phyloP scores from a whole-genome alignment of 2,797 vertebrate species.

The Chelon auratus region DNA sequence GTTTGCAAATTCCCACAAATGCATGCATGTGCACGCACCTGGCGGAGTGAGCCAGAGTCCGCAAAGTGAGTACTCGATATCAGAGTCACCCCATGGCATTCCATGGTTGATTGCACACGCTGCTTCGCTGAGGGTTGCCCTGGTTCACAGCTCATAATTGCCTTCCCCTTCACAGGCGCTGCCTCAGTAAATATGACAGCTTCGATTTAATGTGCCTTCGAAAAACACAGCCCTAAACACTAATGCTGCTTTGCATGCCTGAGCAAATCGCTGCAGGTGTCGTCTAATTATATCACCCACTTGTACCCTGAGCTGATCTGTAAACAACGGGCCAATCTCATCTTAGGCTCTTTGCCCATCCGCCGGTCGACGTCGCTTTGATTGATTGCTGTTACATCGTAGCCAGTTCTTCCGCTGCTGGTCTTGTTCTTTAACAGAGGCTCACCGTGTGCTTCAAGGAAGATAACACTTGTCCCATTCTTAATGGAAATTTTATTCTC shows the following conservation, averaged over 20 bases:
- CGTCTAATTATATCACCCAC: constrained; percentile 75
- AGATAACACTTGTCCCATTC: constrained; percentile 46
- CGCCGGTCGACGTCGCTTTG: constrained; percentile 45
- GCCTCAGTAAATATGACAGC: constrained; percentile 77
- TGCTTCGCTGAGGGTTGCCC: constrained; percentile 54
- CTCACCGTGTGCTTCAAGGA: not conserved
- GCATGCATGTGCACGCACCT: constrained; percentile 5
- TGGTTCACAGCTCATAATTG: constrained; percentile 81
- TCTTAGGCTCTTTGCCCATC: constrained; percentile 45
- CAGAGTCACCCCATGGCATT: constrained; percentile 25
- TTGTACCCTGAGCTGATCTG: constrained; percentile 60
- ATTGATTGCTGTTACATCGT: constrained; percentile 68
- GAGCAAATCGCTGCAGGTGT: constrained; percentile 73
- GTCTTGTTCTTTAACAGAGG: constrained; percentile 6
- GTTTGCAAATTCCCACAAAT: not conserved
- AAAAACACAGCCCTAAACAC: constrained; percentile 57
- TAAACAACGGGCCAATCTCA: constrained; percentile 61
- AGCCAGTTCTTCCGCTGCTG: constrained; percentile 8
- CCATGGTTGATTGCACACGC: constrained; percentile 64
- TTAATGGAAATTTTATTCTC: constrained; percentile 40
- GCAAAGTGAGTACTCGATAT: constrained; percentile 32
- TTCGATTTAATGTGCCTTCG: constrained; percentile 67
- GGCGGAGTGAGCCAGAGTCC: constrained; percentile 18
- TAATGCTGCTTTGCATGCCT: constrained; percentile 60
- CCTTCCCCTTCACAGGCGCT: constrained; percentile 68